Evolutionary conservation across 1,140 invertebrate species (phyloP), one percentile per base, ranked within the genome.

Genomic region (Lamellibrachia luymesi): DNA sequence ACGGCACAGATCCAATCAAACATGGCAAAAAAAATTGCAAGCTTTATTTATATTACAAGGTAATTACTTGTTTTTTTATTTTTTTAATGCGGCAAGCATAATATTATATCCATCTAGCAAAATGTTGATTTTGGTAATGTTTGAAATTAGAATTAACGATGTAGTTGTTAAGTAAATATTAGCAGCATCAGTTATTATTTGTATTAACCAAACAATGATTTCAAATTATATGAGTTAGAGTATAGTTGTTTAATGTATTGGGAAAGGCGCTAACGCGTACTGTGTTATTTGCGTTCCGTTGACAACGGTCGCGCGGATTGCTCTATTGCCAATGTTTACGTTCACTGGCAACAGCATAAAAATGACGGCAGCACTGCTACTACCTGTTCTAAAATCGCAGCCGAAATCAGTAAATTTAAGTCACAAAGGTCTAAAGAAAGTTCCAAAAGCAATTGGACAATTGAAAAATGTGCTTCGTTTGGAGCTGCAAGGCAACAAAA

Each of bases 361-460:
- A 93, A 95, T 95, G 95, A 95, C 95, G 94, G 95, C 95, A 93
- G 93, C 94, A 50, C 90, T 95, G 27, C 93, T 96, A 10, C 89
- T 95, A 90, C 93, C 93, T 89, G 94, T 94, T 4, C 80, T 95
- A 27, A 94, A 95, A 94, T 92, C 92, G 8, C 94, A 95, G 80
- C 94, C 95, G 90, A 95, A 95, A 94, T 51, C 92, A 4, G 50
- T 96, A 25, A 95, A 95, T 94, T 94, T 95, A 91, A 95, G 94
- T 90, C 94, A 94, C 89, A 95, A 95, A 94, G 94, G 95, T 64
- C 94, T 96, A 22, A 94, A 94, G 22, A 94, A 94, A 92, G 92
- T 95, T n/a, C 95, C 95, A 13, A 95, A 94, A 93, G 52, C 94
- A n/a, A 95, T 96, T 90, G 94, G 95, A 93, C 94, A 95, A 91